Evolutionary conservation across 2,797 vertebrate species (phyloP).

Genomic region (Cheirogaleus major): DNA sequence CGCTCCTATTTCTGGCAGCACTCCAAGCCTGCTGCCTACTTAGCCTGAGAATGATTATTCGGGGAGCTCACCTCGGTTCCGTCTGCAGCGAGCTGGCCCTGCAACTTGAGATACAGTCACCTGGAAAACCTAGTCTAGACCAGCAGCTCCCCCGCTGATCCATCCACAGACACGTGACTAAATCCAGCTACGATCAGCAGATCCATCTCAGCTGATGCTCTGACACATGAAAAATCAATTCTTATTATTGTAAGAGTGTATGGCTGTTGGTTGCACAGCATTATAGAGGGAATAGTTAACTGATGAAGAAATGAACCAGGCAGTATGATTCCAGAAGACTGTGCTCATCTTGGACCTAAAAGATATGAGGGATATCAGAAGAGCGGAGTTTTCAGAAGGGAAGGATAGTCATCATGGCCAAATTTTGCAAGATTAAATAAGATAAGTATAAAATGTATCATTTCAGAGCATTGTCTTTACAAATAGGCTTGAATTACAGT

Average conservation of each 20-base stretch:
- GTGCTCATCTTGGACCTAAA: not conserved
- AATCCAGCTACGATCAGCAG: not conserved
- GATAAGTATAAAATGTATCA: not conserved
- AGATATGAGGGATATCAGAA: not conserved
- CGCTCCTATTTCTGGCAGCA: not conserved
- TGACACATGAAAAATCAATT: not conserved
- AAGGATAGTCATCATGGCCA: not conserved
- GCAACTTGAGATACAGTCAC: not conserved
- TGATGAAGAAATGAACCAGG: not conserved
- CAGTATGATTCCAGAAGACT: not conserved
- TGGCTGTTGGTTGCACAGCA: not conserved
- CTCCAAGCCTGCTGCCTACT: not conserved
- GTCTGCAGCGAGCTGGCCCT: not conserved
- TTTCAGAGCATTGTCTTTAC: not conserved
- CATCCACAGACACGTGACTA: not conserved
- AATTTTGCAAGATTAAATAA: not conserved
- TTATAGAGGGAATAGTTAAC: not conserved
- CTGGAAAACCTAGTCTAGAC: not conserved
- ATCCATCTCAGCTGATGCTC: not conserved
- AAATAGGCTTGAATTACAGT: constrained; percentile 18
- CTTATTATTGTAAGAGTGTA: not conserved
- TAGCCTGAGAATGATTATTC: not conserved
- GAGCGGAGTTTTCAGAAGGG: not conserved
- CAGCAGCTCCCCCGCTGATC: not conserved
- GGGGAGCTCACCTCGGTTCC: not conserved